These are phyloP conservation scores for Drosophila orosa DNA, from an alignment of 1,140 invertebrate species.

Conservation along the genomic window DNA sequence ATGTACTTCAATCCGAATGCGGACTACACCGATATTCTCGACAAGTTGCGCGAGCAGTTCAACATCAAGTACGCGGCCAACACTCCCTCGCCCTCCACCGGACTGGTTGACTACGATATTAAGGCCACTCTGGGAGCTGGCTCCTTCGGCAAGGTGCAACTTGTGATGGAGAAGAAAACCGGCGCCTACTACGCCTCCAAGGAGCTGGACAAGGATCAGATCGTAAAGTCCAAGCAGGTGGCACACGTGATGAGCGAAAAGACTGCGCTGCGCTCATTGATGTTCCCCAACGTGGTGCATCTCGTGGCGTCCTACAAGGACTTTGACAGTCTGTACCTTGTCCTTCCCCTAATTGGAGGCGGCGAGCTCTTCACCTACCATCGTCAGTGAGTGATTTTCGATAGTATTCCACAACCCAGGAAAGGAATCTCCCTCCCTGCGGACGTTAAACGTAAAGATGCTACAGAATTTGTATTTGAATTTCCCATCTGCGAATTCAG, in stretches of 20 bases:
- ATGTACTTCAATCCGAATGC: conserved; percentile 59
- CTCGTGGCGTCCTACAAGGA: conserved; percentile 94
- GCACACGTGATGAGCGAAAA: conserved; percentile 95
- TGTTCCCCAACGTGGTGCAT: conserved; percentile 93
- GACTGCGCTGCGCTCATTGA: conserved; percentile 91
- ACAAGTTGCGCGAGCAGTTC: conserved; percentile 65
- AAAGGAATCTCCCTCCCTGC: too few species aligned
- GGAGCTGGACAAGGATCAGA: conserved; percentile 94
- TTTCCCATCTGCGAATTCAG: too few species aligned
- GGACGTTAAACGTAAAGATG: too few species aligned
- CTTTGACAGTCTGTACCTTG: conserved; percentile 92
- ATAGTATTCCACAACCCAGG: too few species aligned
- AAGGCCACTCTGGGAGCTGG: conserved; percentile 61
- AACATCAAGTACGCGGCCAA: conserved; percentile 46
- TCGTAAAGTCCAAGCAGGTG: conserved; percentile 94
- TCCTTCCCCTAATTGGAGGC: conserved; percentile 92
- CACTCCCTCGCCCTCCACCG: conserved; percentile 46
- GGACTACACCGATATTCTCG: conserved; percentile 56
- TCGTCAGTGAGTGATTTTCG: conserved; percentile 84
- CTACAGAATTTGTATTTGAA: not conserved
- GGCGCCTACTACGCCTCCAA: conserved; percentile 93
- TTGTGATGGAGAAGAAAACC: conserved; percentile 45
- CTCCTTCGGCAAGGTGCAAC: conserved; percentile 72
- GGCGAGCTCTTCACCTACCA: conserved; percentile 94
- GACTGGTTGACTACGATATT: conserved; percentile 57